Conservation (phyloP, 1,140 invertebrate species). For the Trachymyrmex septentrionalis region DNA sequence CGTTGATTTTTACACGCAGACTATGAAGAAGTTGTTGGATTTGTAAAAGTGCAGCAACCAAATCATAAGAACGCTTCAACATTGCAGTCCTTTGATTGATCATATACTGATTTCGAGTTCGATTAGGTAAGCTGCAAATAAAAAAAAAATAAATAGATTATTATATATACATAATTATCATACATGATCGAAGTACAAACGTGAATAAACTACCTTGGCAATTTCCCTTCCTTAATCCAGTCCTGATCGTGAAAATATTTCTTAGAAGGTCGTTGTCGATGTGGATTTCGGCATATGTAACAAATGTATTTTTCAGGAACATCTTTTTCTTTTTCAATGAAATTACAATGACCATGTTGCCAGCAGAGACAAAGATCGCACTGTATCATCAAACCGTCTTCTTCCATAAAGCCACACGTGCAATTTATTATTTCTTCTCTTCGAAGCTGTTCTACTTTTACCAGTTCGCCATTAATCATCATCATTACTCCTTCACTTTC, state of each 20-base stretch:
- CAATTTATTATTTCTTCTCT: conserved; percentile 95
- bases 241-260: conserved; percentile 95
- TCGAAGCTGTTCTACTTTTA: conserved; percentile 84
- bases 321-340: conserved; percentile 92
- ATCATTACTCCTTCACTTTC: conserved; percentile 83
- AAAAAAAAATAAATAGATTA: conserved; percentile 18
- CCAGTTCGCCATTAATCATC: conserved; percentile 85
- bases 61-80: conserved; percentile 90
- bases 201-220: conserved; percentile 87
- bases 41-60: conserved; percentile 90
- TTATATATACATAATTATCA: not conserved
- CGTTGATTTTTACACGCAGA: conserved; percentile 91
- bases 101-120: conserved; percentile 82
- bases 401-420: conserved; percentile 93
- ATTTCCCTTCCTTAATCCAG: conserved; percentile 93
- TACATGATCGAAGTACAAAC: not conserved
- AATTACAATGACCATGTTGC: conserved; percentile 97
- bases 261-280: conserved; percentile 89
- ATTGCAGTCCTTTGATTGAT: conserved; percentile 85
- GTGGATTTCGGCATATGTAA: conserved; percentile 93
- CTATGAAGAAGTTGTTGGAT: conserved; percentile 91
- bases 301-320: conserved; percentile 97
- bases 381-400: conserved; percentile 98
- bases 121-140: conserved; percentile 79
- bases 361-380: conserved; percentile 97